Percentiles rank a stretch among this genome's conserved stretches.
phyloP scores from a whole-genome alignment of 2,113 vertebrate species.

The Neoarius graeffei region DNA sequence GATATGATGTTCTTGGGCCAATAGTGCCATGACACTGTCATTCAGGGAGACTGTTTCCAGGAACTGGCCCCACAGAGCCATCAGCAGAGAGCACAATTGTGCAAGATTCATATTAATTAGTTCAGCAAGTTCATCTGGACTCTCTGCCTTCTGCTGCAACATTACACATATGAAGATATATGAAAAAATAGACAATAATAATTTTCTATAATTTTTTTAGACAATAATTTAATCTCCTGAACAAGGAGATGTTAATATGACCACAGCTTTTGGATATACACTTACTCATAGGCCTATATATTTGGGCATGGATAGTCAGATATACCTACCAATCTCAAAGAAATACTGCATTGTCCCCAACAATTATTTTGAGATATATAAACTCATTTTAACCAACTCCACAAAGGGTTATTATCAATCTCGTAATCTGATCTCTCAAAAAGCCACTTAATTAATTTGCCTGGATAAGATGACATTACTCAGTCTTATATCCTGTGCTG shows the following conservation, averaged over 20 bases:
- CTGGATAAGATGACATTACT: neutral
- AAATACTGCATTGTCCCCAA: neutral
- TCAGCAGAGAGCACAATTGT: constrained; percentile 95
- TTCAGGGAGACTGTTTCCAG: constrained; percentile 90
- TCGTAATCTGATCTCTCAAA: too few species aligned
- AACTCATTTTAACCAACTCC: neutral
- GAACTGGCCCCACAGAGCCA: constrained; percentile 98
- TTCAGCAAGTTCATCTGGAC: constrained; percentile 95
- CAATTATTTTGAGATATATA: neutral
- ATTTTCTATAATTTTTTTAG: too few species aligned
- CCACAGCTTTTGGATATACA: neutral
- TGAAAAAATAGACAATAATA: neutral
- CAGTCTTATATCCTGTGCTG: neutral
- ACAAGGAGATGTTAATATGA: neutral
- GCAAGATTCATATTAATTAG: constrained; percentile 99
- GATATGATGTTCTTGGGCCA: constrained; percentile 90
- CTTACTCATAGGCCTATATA: neutral
- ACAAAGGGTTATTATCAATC: too few species aligned
- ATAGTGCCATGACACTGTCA: constrained; percentile 82
- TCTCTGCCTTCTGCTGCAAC: constrained; percentile 84
- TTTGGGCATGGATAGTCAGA: neutral
- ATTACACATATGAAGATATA: constrained; percentile 18
- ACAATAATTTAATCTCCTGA: too few species aligned
- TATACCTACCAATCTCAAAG: neutral
- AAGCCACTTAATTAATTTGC: neutral